These are phyloP conservation scores for Threskiornis aethiopicus DNA, from an alignment of 2,797 vertebrate species.

Conservation along the genomic window DNA sequence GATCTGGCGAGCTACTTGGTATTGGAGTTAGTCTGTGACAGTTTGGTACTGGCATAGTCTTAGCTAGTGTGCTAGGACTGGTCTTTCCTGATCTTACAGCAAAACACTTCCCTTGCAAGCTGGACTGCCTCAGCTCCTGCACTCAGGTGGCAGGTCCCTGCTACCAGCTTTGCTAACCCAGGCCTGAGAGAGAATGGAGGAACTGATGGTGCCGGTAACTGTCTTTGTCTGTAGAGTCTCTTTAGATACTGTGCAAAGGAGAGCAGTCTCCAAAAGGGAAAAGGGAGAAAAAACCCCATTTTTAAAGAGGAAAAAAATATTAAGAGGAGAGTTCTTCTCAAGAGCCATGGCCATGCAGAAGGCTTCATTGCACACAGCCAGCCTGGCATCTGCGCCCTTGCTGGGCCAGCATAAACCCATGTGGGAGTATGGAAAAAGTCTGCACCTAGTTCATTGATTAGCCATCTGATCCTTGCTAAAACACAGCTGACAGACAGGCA, in stretches of 20 bases:
- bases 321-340: background rate
- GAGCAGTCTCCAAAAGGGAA: background rate
- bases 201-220: background rate
- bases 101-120: background rate
- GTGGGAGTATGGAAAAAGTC: background rate
- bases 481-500: background rate
- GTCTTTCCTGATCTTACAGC: background rate
- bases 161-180: background rate
- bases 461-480: background rate
- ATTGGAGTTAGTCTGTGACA: background rate
- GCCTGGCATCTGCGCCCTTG: background rate
- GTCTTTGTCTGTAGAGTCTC: background rate
- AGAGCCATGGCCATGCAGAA: background rate
- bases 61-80: background rate
- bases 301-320: background rate
- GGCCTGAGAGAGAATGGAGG: background rate
- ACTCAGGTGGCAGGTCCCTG: background rate
- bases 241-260: background rate
- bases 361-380: background rate
- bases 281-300: background rate
- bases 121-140: background rate
- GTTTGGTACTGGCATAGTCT: background rate
- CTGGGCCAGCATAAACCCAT: background rate
- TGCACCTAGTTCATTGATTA: background rate
- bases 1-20: background rate